These are phyloP conservation scores for Sterrhoptilus dennistouni DNA, from an alignment of 2,113 vertebrate genomes.

Conservation along the genomic window DNA sequence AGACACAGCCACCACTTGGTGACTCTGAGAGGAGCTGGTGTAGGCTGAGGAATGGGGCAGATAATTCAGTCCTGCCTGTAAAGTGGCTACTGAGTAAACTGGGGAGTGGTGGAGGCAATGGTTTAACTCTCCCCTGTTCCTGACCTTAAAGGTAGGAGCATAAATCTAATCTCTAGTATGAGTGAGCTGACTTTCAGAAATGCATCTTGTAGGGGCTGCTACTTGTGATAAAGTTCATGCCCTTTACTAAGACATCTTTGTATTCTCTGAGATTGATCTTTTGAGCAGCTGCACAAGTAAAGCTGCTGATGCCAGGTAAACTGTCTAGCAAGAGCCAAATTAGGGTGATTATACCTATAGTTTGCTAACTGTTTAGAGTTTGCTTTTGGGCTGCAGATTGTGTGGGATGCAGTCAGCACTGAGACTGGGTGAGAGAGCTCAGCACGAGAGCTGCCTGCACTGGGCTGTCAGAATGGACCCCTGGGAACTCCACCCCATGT, in stretches of 20 bases:
- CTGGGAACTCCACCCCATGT: fast-evolving
- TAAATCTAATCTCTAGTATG: neutral
- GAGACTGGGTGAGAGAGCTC: neutral
- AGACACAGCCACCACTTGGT: neutral
- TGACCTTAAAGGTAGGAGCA: neutral
- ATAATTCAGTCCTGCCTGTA: neutral
- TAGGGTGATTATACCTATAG: neutral
- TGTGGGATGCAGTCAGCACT: neutral
- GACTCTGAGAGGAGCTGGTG: neutral
- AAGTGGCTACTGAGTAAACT: neutral
- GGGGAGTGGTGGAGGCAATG: neutral
- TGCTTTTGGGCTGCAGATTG: neutral
- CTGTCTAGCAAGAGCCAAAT: neutral
- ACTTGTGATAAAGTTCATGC: neutral
- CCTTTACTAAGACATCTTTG: neutral
- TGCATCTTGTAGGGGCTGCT: neutral
- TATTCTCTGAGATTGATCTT: neutral
- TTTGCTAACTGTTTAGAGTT: neutral
- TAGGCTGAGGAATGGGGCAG: neutral
- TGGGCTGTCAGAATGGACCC: neutral
- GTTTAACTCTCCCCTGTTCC: neutral
- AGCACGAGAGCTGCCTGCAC: neutral
- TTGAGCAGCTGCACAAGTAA: neutral
- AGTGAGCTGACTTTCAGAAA: neutral
- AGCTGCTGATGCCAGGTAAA: neutral